Evolutionary conservation across 2,888 invertebrate genomes (phyloP), one percentile per base, ranked within the genome.

Genomic region (Euplagia quadripunctaria): DNA sequence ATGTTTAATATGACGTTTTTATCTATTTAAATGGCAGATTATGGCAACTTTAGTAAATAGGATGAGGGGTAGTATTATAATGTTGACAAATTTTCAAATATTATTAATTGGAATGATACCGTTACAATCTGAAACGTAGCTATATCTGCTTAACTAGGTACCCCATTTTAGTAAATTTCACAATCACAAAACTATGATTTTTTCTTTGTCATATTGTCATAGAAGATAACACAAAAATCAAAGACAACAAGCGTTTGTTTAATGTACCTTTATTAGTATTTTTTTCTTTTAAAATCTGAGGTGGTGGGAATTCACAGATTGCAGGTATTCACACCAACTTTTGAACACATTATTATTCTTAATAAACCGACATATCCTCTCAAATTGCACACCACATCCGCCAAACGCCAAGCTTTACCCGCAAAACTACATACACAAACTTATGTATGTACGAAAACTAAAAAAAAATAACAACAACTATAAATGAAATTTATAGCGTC

Each of bases 401-500:
- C 17, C 46, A 31, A 66, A 58, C 43, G 43, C 17, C 16, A 71
- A 46, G 12, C 17, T 16, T 43, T n/a, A 49, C 61, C 61, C 49
- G n/a, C 66, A n/a, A 64, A 67, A 68, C n/a, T 64, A 55, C 51
- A 76, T 75, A 79, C 73, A 73, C 68, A 77, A 61, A 74, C 14
- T 61, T 12, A 71, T 46, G 31, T 65, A 71, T 49, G 67, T 68
- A 84, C 80, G 79, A 88, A 87, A 88, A 89, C 87, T 85, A 88
- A 91, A 90, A 89, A 90, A 68, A 88, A 90, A 90, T 89, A 93
- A 90, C 89, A 91, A 92, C 92, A 92, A 91, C 93, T 94, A 93
- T 92, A 92, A 92, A 92, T 92, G 88, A 92, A 94, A 94, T 94
- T 95, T 95, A 95, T 94, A 91, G 93, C 94, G 92, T 89, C 91